These are phyloP conservation scores for Neogobius melanostomus DNA, from an alignment of 2,113 vertebrate species.

Conservation along the genomic window DNA sequence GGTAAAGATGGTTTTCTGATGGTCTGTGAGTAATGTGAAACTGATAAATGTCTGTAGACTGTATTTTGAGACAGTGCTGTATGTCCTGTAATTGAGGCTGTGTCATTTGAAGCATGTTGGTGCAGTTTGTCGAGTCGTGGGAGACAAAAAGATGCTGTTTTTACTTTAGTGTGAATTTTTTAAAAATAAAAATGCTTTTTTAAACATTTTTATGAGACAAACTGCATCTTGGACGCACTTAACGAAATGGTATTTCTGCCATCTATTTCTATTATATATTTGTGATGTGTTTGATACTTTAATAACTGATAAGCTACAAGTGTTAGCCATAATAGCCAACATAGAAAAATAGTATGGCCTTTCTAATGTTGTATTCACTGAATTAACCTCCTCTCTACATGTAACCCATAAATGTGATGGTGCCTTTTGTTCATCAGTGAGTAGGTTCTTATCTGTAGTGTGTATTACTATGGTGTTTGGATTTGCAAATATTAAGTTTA, in stretches of 20 bases:
- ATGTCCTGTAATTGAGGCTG: slow-evolving; percentile 15
- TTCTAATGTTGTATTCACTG: slow-evolving; percentile 11
- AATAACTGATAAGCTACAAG: neutral
- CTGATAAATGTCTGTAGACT: neutral
- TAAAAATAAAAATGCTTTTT: neutral
- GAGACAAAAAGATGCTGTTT: neutral
- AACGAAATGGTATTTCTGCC: slow-evolving; percentile 7
- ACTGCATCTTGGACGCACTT: slow-evolving; percentile 13
- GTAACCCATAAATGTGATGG: slow-evolving; percentile 29
- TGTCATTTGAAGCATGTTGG: neutral
- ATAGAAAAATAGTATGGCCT: neutral
- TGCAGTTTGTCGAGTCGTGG: slow-evolving; percentile 14
- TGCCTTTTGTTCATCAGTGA: slow-evolving; percentile 1
- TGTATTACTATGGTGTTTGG: neutral
- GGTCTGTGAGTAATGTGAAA: neutral
- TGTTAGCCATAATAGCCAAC: slow-evolving; percentile 11
- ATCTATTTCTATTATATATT: no score
- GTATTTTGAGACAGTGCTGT: neutral
- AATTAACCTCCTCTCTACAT: slow-evolving; percentile 31
- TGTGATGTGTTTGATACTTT: slow-evolving; percentile 6
- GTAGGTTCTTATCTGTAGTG: neutral
- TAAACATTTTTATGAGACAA: slow-evolving; percentile 3
- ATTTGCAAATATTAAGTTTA: neutral
- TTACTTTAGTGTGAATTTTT: neutral
- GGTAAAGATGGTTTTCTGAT: neutral